These are phyloP conservation scores for Blastomussa wellsi DNA, from an alignment of 92 coral and sea anemone species.

Conservation along the genomic window DNA sequence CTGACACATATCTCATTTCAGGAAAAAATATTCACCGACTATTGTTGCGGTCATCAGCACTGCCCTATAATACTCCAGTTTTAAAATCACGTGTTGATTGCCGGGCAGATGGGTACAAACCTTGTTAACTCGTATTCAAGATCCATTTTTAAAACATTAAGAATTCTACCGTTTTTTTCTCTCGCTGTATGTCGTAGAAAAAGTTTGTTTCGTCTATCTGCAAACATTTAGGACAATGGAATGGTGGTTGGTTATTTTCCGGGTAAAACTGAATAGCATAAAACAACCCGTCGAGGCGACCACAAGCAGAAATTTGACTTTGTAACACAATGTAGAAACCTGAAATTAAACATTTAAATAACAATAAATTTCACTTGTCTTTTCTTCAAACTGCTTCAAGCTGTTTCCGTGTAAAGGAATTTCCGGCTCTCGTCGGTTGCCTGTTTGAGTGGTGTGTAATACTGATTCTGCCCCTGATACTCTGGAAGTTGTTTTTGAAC, in stretches of 20 bases:
- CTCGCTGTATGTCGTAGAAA: not conserved
- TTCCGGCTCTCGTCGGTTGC: not conserved
- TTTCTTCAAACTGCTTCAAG: not conserved
- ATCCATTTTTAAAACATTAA: not conserved
- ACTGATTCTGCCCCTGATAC: not conserved
- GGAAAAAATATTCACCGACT: no score
- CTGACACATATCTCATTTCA: no score
- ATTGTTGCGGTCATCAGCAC: no score
- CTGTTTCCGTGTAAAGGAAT: not conserved
- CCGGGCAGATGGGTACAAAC: no score
- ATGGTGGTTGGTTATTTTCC: not conserved
- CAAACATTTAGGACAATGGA: not conserved
- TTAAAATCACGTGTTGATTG: not conserved
- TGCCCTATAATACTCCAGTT: not conserved
- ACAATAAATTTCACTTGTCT: not conserved
- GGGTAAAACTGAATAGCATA: not conserved
- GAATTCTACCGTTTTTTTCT: not conserved
- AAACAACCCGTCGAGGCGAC: not conserved
- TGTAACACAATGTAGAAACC: not conserved
- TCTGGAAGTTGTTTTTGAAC: not conserved
- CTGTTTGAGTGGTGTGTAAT: not conserved
- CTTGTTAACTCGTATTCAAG: not conserved
- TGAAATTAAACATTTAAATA: not conserved
- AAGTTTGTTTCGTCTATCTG: conserved; percentile 1
- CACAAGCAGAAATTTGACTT: not conserved